Conservation (phyloP, 2,113 vertebrate genomes). For the Periophthalmus modestus region DNA sequence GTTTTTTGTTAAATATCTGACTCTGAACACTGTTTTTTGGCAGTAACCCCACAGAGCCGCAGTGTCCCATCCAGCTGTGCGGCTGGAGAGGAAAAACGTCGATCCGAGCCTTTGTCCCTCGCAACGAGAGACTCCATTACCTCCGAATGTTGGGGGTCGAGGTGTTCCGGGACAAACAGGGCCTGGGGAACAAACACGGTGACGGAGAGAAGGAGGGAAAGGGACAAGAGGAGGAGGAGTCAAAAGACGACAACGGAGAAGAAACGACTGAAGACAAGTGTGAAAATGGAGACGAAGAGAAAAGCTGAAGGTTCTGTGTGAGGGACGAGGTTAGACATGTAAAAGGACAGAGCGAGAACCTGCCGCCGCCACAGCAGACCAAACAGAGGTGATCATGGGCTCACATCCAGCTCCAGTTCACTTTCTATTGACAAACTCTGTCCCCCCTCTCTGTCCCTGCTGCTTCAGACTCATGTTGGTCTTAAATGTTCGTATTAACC, state of each 20-base stretch:
- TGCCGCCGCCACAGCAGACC: too few relatives aligned
- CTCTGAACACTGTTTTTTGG: not conserved
- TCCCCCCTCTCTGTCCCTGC: too few relatives aligned
- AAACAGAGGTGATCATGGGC: too few relatives aligned
- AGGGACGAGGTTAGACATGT: not conserved
- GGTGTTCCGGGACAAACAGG: constrained; percentile 84
- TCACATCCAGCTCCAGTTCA: too few relatives aligned
- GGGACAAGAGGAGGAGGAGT: constrained; percentile 37
- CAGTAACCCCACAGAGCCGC: constrained; percentile 83
- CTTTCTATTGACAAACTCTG: too few relatives aligned
- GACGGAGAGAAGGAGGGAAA: constrained; percentile 43
- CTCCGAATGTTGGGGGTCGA: constrained; percentile 96
- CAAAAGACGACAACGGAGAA: constrained; percentile 34
- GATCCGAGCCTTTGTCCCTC: constrained; percentile 92
- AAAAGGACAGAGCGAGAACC: too few relatives aligned
- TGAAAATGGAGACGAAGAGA: constrained; percentile 20
- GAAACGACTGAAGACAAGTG: constrained; percentile 37
- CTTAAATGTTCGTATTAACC: too few relatives aligned
- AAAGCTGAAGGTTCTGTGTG: constrained; percentile 37
- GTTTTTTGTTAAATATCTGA: not conserved
- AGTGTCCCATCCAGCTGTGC: constrained; percentile 92
- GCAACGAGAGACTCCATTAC: constrained; percentile 94
- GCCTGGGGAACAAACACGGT: constrained; percentile 74
- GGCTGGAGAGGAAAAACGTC: constrained; percentile 97
- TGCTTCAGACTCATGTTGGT: too few relatives aligned